Conservation (phyloP, 2,888 invertebrate species). For the Phyto melanocephala region DNA sequence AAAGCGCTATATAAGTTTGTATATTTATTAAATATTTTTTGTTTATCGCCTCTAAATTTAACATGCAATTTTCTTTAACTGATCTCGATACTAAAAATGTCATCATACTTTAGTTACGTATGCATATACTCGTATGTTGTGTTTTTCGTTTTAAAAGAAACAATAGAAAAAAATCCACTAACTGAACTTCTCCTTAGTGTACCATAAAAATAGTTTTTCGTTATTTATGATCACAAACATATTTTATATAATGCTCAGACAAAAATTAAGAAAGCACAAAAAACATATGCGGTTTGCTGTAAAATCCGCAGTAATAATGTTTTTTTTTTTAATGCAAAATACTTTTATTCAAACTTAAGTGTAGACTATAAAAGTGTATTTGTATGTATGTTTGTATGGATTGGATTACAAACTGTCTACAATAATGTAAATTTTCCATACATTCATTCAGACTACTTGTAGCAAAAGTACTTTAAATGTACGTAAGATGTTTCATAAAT, state of each 20-base stretch:
- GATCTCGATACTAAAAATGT: background rate
- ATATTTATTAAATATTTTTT: no score
- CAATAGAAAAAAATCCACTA: background rate
- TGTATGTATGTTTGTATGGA: background rate
- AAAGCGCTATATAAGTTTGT: no score
- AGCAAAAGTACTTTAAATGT: background rate
- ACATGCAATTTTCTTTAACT: no score
- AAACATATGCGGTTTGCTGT: slow-evolving; percentile 42
- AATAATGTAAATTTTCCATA: slow-evolving; percentile 2
- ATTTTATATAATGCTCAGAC: slow-evolving; percentile 37
- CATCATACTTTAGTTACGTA: background rate
- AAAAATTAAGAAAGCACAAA: slow-evolving; percentile 9
- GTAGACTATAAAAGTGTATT: background rate
- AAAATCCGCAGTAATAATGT: slow-evolving; percentile 57
- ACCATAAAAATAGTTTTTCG: slow-evolving; percentile 49
- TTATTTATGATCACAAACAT: slow-evolving; percentile 48
- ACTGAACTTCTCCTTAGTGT: slow-evolving; percentile 35
- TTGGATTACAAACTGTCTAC: background rate
- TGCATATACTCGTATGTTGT: no score
- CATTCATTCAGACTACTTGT: background rate
- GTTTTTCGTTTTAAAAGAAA: background rate
- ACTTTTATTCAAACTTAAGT: background rate
- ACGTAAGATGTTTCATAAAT: background rate
- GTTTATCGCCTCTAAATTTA: no score
- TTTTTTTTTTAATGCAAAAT: background rate